Conservation (phyloP, 2,113 vertebrate species). For the Syrrhaptes paradoxus region DNA sequence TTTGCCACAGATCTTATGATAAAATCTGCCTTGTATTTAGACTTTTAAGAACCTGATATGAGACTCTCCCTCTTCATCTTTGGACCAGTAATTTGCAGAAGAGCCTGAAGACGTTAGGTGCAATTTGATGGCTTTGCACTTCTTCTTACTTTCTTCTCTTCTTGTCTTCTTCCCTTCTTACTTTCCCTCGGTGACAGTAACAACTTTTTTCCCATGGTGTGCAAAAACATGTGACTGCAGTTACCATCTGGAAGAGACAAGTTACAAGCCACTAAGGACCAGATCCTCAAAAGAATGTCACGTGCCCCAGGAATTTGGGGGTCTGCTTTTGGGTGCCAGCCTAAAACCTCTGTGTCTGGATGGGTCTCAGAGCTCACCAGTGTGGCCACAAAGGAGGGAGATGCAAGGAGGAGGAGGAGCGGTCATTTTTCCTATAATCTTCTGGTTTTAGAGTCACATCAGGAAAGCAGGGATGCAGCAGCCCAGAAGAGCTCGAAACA, state of each 20-base stretch:
- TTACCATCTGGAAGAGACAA: not conserved
- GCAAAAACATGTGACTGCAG: not conserved
- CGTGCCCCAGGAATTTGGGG: not conserved
- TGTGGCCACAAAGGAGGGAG: not conserved
- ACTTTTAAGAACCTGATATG: not conserved
- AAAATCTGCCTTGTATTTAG: not conserved
- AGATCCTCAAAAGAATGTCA: fast-evolving
- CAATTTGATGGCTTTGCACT: not conserved
- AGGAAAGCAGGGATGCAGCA: not conserved
- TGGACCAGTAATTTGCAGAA: not conserved
- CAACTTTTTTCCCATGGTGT: not conserved
- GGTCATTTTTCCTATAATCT: not conserved
- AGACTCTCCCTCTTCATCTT: not conserved
- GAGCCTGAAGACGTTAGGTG: not conserved
- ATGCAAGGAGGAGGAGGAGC: not conserved
- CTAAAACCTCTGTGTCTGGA: not conserved
- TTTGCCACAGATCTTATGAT: not conserved
- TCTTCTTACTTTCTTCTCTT: not conserved
- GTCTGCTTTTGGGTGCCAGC: not conserved
- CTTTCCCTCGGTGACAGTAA: not conserved
- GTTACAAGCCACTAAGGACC: not conserved
- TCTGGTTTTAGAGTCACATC: not conserved
- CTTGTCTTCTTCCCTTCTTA: not conserved
- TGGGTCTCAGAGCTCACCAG: not conserved
- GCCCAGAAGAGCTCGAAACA: not conserved